Percentiles rank a stretch among this genome's conserved stretches.
Evolutionary conservation across 2,888 invertebrate species (phyloP).

Genomic region (Drosophila diplacantha): DNA sequence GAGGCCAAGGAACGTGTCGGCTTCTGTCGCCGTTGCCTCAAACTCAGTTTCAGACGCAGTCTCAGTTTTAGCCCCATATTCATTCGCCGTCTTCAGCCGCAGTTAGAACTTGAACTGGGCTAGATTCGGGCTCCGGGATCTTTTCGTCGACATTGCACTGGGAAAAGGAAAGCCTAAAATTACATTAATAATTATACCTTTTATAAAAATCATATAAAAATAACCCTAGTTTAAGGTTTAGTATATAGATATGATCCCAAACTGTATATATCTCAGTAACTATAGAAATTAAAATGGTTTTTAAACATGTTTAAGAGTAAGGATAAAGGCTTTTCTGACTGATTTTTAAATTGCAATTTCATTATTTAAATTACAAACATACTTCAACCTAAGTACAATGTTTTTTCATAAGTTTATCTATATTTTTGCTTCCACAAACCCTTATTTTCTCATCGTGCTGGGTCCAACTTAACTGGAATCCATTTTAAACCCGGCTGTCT

Average conservation of each 20-base stretch:
- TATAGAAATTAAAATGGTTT: too few relatives aligned
- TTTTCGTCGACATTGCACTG: slow-evolving; percentile 3
- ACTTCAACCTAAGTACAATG: background rate
- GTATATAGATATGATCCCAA: background rate
- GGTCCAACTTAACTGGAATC: slow-evolving; percentile 53
- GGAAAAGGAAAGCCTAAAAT: background rate
- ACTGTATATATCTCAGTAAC: background rate
- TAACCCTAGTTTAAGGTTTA: background rate
- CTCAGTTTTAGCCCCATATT: slow-evolving; percentile 12
- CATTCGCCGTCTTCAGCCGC: slow-evolving; percentile 7
- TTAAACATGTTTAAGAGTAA: background rate
- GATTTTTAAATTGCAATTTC: background rate
- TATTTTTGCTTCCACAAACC: background rate
- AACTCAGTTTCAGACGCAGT: slow-evolving; percentile 7
- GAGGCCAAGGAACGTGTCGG: slow-evolving; percentile 66
- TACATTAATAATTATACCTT: background rate
- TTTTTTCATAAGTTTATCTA: background rate
- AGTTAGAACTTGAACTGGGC: slow-evolving; percentile 10
- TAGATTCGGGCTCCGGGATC: slow-evolving; percentile 1
- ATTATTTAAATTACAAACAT: background rate
- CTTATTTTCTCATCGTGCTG: slow-evolving; percentile 25
- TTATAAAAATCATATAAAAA: background rate
- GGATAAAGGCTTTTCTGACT: too few relatives aligned
- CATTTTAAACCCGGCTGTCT: slow-evolving; percentile 27
- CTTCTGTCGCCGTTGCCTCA: slow-evolving; percentile 27